Evolutionary conservation across 2,113 vertebrate genomes (phyloP).

Genomic region (Agelaius tricolor): DNA sequence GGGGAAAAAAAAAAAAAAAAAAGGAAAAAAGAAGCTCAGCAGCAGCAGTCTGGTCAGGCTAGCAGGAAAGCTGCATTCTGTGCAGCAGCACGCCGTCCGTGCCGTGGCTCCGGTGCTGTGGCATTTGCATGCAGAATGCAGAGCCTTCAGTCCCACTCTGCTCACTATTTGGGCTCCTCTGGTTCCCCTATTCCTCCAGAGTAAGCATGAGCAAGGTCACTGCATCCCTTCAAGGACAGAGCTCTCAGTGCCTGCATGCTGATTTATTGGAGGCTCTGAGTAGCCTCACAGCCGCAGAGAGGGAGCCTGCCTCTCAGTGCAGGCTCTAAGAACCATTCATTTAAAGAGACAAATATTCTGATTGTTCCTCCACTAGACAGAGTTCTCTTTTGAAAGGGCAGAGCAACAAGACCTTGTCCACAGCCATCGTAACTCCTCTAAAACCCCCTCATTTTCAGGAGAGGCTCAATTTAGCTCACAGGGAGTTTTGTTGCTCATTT

Average conservation of each 20-base stretch:
- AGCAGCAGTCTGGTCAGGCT: slow-evolving; percentile 7
- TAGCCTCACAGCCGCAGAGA: slow-evolving; percentile 44
- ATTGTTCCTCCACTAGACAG: not conserved
- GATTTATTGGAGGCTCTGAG: slow-evolving; percentile 55
- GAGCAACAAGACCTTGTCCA: not conserved
- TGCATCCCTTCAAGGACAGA: slow-evolving; percentile 77
- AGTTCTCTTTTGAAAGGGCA: not conserved
- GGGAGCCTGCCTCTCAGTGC: slow-evolving; percentile 27
- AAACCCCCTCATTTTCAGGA: not conserved
- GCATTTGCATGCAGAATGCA: slow-evolving; percentile 36
- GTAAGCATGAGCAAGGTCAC: slow-evolving; percentile 77
- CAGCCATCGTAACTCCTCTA: not conserved
- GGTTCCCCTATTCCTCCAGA: slow-evolving; percentile 21
- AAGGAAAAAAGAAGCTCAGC: not conserved
- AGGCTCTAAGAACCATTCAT: slow-evolving; percentile 36
- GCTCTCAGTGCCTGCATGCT: slow-evolving; percentile 53
- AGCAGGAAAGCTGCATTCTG: slow-evolving; percentile 11
- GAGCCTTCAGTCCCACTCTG: slow-evolving; percentile 31
- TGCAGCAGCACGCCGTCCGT: not conserved
- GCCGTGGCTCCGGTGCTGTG: not conserved
- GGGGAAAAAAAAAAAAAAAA: not conserved
- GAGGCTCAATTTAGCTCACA: not conserved
- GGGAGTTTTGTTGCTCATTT: not conserved
- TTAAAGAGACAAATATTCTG: slow-evolving; percentile 67
- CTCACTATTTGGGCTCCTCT: not conserved